Base-by-base conservation (phyloP, 2,113 vertebrate species). In the Coregonus clupeaformis region DNA sequence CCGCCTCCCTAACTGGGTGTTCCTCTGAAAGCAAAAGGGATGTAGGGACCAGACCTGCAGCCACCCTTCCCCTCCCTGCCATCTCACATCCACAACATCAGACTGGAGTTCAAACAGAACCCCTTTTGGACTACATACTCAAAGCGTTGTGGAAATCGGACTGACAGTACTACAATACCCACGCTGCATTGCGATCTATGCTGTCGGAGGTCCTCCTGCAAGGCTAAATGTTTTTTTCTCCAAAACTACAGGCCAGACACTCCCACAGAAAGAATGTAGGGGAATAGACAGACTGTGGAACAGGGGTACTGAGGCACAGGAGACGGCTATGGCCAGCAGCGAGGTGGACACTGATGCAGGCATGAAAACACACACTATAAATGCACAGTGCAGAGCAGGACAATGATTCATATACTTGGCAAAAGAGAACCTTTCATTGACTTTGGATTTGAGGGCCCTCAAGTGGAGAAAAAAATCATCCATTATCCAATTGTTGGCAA, bases 341-440 rank as follows among this genome's bases (percentile, higher is more conserved):
- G 1, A 55, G 52, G 52, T 55, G 52, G 52, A 55, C 13, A 7
- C n/a, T 7, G n/a, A 24, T 60, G n/a, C 6, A 60, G 57, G 57
- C 57, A 9, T 60, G n/a, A n/a, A 60, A 13, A 60, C n/a, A 60
- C 3, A 55, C 52, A 55, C 14, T 55, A 55, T 20, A 55, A 16
- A 55, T 55, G 52, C 6, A 59, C n/a, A 59, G 57, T 59, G 57
- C 57, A 60, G 57, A 0, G 6, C n/a, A 22, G 57, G 57, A 11
- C 57, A 60, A 24, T 9, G 32, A 22, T 57, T 69, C 83, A 20
- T 52, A 74, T 9, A 55, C 42, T 85, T 83, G 84, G 83, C 85
- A 88, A 69, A 62, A 25, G 1, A 69, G 67, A 75, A 69, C 66
- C 55, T 36, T 32, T 75, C 18, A 27, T 30, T 69, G 73, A 81